Evolutionary conservation across 2,797 vertebrate species (phyloP).

Genomic region (Helarctos malayanus): DNA sequence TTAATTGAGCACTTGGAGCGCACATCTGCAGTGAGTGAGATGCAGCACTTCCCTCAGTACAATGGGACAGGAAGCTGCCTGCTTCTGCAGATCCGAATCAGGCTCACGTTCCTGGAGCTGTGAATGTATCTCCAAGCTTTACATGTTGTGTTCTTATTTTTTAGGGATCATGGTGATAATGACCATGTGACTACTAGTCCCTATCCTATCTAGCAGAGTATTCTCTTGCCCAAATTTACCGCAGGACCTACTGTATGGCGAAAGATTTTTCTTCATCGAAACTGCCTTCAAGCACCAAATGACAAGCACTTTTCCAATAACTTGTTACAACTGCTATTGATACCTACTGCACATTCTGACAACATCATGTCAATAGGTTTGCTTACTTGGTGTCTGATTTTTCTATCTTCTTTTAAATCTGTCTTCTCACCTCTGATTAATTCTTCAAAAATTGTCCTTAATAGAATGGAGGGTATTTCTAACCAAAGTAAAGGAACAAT

Average conservation of each 20-base stretch:
- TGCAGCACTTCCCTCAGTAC: neutral
- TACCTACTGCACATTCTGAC: neutral
- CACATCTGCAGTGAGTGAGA: neutral
- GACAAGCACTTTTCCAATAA: neutral
- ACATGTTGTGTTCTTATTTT: slow-evolving; percentile 22
- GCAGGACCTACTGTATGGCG: neutral
- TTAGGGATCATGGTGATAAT: neutral
- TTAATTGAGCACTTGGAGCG: neutral
- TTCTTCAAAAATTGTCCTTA: neutral
- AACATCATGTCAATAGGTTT: neutral
- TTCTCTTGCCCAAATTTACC: neutral
- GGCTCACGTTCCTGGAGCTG: neutral
- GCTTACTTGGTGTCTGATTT: neutral
- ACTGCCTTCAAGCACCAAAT: neutral
- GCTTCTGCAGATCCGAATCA: neutral
- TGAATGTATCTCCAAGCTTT: neutral
- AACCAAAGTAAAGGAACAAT: neutral
- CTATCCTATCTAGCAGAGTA: neutral
- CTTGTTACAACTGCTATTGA: neutral
- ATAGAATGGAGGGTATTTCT: neutral
- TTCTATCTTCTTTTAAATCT: neutral
- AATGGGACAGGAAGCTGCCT: neutral
- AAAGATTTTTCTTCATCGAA: neutral
- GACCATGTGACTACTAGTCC: neutral
- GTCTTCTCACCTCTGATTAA: neutral